Base-by-base conservation (phyloP, 2,888 invertebrate species). In the Oscheius sp. region DNA sequence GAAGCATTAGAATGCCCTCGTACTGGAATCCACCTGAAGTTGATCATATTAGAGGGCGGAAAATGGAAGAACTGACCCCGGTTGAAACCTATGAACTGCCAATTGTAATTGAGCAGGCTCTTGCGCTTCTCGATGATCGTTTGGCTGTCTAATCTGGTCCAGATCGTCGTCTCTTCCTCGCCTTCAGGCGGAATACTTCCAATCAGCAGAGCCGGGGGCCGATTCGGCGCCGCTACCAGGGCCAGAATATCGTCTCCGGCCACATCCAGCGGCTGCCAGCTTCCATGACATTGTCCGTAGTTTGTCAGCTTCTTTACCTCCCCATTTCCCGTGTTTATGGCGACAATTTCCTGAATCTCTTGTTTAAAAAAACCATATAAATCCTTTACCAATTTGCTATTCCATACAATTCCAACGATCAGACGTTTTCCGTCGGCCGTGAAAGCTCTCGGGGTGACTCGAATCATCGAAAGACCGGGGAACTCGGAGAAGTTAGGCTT, bases 181-280 rank as follows among this genome's bases (percentile, higher is more conserved):
- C 79, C 78, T 1, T 35, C 63, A 7, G 58, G 73, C 29, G 83
- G 84, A 63, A 85, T 74, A 1, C 42, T 53, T 13, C 82, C 84
- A 2, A 86, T 51, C 5, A 85, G 78, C 29, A 82, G 74, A n/a
- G 73, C 65, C 5, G 84, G 85, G 3, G 86, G 87, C 4, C 82
- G 71, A 59, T 85, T 87, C 4, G 88, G 88, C 1, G 86, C 81
- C 5, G 81, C 78, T 42, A 80, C 79, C 7, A 73, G 51, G 7
- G 86, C 85, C 3, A 88, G 78, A 21, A 88, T 66, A 32, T 82
- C 74, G 65, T 85, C 82, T 13, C 74, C 72, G 4, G 55, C 55
- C 42, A 87, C 85, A 74, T 88, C 88, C n/a, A 86, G 55, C 33
- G 83, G 51, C 10, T 74, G 32, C 87, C 86, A 87, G 37, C 79